phyloP scores from a whole-genome alignment of 2,113 vertebrate genomes.

The Daubentonia madagascariensis region DNA sequence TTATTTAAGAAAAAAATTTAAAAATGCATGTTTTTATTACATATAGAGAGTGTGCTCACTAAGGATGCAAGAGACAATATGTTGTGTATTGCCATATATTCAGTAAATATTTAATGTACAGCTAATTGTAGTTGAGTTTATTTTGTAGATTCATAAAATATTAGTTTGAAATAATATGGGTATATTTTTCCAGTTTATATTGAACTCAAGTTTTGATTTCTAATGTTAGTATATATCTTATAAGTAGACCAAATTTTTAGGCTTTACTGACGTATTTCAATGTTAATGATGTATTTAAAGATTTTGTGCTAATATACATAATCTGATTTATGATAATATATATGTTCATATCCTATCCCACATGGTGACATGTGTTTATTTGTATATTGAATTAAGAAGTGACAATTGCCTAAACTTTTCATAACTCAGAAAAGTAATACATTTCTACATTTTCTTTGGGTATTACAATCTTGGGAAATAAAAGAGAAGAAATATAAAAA shows the following conservation, averaged over 20 bases:
- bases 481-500: not conserved
- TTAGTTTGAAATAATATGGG: not conserved
- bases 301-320: not conserved
- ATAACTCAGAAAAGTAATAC: not conserved
- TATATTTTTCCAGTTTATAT: not conserved
- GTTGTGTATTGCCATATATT: not conserved
- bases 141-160: not conserved
- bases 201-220: not conserved
- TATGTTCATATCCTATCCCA: not conserved
- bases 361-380: not conserved
- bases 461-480: not conserved
- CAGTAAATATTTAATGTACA: not conserved
- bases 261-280: not conserved
- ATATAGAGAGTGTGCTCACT: not conserved
- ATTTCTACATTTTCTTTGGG: not conserved
- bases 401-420: not conserved
- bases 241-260: not conserved
- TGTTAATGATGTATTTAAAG: not conserved
- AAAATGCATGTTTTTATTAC: not conserved
- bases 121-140: not conserved
- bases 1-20: not conserved
- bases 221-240: not conserved
- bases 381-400: not conserved
- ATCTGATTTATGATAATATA: not conserved
- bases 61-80: not conserved